These are phyloP conservation scores for Diprion similis DNA, from an alignment of 1,140 invertebrate species.

Conservation along the genomic window DNA sequence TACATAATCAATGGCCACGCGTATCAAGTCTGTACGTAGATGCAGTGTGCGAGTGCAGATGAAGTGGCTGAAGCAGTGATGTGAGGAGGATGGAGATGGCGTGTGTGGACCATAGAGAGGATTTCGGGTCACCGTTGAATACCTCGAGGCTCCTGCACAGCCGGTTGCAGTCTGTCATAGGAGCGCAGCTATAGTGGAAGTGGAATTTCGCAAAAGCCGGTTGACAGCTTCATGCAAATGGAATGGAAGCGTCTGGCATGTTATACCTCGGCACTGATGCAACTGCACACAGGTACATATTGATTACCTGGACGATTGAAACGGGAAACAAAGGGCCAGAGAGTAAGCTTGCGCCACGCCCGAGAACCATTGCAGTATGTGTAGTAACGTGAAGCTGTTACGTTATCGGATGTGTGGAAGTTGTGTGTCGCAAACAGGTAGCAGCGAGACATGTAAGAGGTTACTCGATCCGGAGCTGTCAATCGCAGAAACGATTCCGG, in stretches of 20 bases:
- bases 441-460: too few relatives aligned
- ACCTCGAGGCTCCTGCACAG: neutral
- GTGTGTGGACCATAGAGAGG: neutral
- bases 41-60: too few relatives aligned
- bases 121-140: neutral
- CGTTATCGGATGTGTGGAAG: too few relatives aligned
- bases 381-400: too few relatives aligned
- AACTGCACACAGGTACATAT: neutral
- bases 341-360: too few relatives aligned
- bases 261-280: neutral
- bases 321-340: neutral
- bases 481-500: neutral
- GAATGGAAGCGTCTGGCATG: neutral
- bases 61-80: too few relatives aligned
- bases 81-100: too few relatives aligned
- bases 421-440: too few relatives aligned
- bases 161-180: too few relatives aligned
- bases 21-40: too few relatives aligned
- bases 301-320: neutral
- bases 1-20: too few relatives aligned
- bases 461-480: neutral
- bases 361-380: too few relatives aligned
- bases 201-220: neutral
- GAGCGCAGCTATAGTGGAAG: neutral
- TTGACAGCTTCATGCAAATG: neutral